Evolutionary conservation across 2,888 invertebrate genomes (phyloP).

Genomic region (Shargacucullia verbasci): DNA sequence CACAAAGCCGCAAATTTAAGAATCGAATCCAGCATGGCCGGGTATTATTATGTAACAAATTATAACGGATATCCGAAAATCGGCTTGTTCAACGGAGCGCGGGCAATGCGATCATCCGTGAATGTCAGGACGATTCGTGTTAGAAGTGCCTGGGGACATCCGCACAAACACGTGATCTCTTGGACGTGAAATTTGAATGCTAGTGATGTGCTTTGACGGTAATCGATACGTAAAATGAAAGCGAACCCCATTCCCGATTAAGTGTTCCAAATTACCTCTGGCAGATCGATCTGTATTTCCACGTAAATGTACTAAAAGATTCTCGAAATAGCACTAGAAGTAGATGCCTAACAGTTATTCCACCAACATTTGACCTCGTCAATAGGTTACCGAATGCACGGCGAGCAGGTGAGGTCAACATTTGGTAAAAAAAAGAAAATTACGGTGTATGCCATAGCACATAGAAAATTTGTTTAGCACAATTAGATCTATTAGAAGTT

Average conservation of each 20-base stretch:
- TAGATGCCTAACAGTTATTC: too few relatives aligned
- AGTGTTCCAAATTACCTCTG: too few relatives aligned
- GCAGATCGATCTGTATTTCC: too few relatives aligned
- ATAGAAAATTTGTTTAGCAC: too few relatives aligned
- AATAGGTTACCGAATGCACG: too few relatives aligned
- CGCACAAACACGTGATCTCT: conserved; percentile 30
- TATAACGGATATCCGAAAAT: conserved; percentile 67
- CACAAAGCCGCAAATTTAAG: conserved; percentile 39
- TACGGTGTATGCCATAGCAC: too few relatives aligned
- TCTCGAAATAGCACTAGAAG: too few relatives aligned
- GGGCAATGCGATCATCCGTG: conserved; percentile 61
- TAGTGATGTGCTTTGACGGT: conserved; percentile 17
- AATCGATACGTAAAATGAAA: background rate
- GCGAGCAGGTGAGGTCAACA: too few relatives aligned
- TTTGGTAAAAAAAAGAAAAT: too few relatives aligned
- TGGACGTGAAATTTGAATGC: conserved; percentile 21
- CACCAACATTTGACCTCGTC: too few relatives aligned
- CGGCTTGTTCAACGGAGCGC: conserved; percentile 56
- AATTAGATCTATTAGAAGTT: conserved; percentile 11
- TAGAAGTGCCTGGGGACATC: conserved; percentile 47
- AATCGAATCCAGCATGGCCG: conserved; percentile 40
- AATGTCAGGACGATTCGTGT: conserved; percentile 66
- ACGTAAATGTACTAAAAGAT: too few relatives aligned
- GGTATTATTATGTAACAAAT: conserved; percentile 58
- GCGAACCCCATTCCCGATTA: too few relatives aligned